Base-by-base conservation (phyloP, 2,113 vertebrate species). In the Arvicanthis niloticus region DNA sequence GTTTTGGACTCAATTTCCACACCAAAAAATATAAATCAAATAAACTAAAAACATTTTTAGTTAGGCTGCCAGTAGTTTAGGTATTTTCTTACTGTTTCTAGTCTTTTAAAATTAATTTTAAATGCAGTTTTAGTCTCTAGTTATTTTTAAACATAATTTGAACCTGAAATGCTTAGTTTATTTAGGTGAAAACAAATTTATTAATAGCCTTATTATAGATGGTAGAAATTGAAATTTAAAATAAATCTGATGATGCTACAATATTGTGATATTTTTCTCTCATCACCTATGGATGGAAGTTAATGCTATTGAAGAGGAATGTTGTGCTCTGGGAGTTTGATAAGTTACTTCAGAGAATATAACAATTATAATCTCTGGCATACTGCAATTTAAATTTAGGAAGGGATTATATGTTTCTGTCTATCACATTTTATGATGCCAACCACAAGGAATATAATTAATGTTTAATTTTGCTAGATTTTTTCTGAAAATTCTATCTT, bases 1-100 rank as follows among this genome's bases (percentile, higher is more conserved):
- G 9, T 12, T 8, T 17, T 85, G 22, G 3, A 26, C 53, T 58
- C 62, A 65, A 45, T 77, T 37, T 51, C 10, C 9, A 70, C 21
- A 37, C 15, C 42, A 87, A 68, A 68, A 87, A 68, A 67, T 48
- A 34, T 21, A 86, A 68, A 29, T 45, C 40, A 86, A 17, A 42
- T 73, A 97, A 91, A 97, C 96, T 88, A 93, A 81, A 65, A 97
- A 80, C 97, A 68, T 75, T 97, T 94, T 97, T 51, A 34, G 42
- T 98, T 92, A 97, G 84, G 68, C 70, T 68, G 72, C 58, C 89
- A 73, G 1, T 96, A 62, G 78, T 96, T 94, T 95, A 31, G 24
- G 1, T 91, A 65, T 94, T 93, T 97, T 96, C 60, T 89, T 76
- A 3, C 56, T 97, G 84, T 56, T 75, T 94, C 77, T 91, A 68